These are phyloP conservation scores for Drosophila quasianomalipes DNA, from an alignment of 2,888 invertebrate species.

Conservation along the genomic window DNA sequence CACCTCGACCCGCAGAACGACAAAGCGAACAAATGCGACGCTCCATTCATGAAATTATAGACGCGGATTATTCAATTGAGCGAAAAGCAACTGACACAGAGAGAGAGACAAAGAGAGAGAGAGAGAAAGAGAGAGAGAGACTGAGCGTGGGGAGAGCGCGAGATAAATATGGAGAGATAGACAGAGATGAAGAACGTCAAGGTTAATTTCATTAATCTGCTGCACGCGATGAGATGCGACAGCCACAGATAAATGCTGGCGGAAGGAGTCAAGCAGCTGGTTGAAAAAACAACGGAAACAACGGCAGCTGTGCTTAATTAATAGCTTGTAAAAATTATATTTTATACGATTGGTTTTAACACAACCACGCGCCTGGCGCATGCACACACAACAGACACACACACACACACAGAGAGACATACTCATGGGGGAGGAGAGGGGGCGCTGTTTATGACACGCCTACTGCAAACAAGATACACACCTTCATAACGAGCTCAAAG, in stretches of 20 bases:
- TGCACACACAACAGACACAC: constrained; percentile 32
- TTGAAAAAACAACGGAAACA: constrained; percentile 16
- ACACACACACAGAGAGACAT: constrained; percentile 1
- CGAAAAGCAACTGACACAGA: constrained; percentile 4
- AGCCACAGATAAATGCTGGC: constrained; percentile 33
- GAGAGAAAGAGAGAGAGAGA: constrained; percentile 15
- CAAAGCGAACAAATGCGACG: constrained; percentile 13
- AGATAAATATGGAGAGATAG: background rate
- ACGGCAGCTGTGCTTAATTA: constrained; percentile 38
- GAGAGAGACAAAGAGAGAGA: constrained; percentile 5
- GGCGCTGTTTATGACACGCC: constrained; percentile 40
- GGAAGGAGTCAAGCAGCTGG: constrained; percentile 30
- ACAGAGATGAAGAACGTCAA: constrained; percentile 43
- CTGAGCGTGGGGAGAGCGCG: constrained; percentile 2
- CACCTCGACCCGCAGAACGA: background rate
- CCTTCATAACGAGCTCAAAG: constrained; percentile 98
- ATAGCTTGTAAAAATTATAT: constrained; percentile 14
- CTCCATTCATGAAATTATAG: constrained; percentile 65
- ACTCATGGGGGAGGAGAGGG: constrained; percentile 3
- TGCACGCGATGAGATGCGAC: constrained; percentile 43
- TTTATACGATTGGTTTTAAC: constrained; percentile 26
- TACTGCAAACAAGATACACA: constrained; percentile 86
- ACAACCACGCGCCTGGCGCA: constrained; percentile 41
- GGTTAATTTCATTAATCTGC: constrained; percentile 73
- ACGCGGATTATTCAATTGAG: constrained; percentile 49